Evolutionary conservation across 2,888 invertebrate genomes (phyloP), one percentile per base, ranked within the genome.

Genomic region (Aethes cnicana): DNA sequence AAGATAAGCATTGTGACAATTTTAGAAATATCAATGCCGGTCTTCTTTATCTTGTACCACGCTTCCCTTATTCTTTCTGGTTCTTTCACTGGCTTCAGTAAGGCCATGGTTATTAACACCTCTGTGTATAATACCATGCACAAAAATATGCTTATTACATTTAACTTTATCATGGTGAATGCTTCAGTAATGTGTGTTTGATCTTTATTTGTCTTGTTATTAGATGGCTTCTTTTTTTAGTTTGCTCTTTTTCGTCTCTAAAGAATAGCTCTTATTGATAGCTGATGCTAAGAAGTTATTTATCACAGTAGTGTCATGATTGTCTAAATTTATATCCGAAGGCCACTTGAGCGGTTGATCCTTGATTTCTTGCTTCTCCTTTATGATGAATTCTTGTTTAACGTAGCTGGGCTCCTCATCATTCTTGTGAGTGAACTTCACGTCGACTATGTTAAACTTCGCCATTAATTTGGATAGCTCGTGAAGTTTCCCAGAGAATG

Each of bases 401-500:
- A n/a, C n/a, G n/a, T n/a, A n/a, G n/a, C n/a, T n/a, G n/a, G n/a
- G n/a, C n/a, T n/a, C n/a, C n/a, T n/a, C n/a, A n/a, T n/a, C n/a
- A n/a, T n/a, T n/a, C n/a, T n/a, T n/a, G n/a, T n/a, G n/a, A n/a
- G n/a, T 56, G 16, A 62, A 58, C 1, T 65, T 62, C 8, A 75
- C 62, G 54, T 85, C 83, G 9, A 84, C 50, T 20, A 83, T 55
- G 55, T 81, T 65, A 58, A 79, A 84, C 52, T 78, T 66, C 52
- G 65, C 72, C 79, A 84, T 82, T 47, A 83, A 63, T 61, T 76
- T 66, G 4, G 77, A 77, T 54, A 85, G 81, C 55, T 85, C 82
- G 14, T 75, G 66, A 16, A 84, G 68, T 59, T 81, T 85, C 2
- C 82, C 82, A 64, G 84, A 77, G 72, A 84, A 84, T 48, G 59